These are phyloP conservation scores for Apogon hyalosoma DNA, from an alignment of 2,797 vertebrate genomes.

Conservation along the genomic window DNA sequence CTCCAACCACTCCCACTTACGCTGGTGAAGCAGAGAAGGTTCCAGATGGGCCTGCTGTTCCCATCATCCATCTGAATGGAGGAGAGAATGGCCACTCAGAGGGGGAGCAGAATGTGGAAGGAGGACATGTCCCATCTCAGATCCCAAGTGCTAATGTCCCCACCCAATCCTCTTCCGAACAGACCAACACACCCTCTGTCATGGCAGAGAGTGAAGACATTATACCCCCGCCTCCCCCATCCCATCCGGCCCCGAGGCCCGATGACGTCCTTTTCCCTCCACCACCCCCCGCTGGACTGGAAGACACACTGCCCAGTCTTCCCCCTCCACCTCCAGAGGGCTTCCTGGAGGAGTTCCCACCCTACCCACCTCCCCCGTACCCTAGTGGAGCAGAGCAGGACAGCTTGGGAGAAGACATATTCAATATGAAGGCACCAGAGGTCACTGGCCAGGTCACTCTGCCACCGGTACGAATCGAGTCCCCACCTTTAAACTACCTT, in stretches of 20 bases:
- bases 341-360: conserved; percentile 94
- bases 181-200: conserved; percentile 30
- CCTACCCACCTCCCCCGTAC: conserved; percentile 94
- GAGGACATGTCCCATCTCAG: conserved; percentile 57
- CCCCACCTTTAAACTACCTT: background rate
- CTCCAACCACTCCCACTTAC: conserved; percentile 73
- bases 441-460: conserved; percentile 92
- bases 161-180: conserved; percentile 38
- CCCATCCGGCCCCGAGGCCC: conserved; percentile 83
- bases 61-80: conserved; percentile 14
- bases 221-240: conserved; percentile 75
- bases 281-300: conserved; percentile 76
- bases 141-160: conserved; percentile 43
- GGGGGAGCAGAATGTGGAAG: conserved; percentile 40
- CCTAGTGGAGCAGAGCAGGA: conserved; percentile 93
- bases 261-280: conserved; percentile 73
- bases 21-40: conserved; percentile 75
- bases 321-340: conserved; percentile 83
- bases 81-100: conserved; percentile 55
- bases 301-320: conserved; percentile 60
- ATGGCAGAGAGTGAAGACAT: conserved; percentile 72
- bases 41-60: conserved; percentile 28
- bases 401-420: conserved; percentile 87
- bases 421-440: conserved; percentile 93
- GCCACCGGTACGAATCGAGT: conserved; percentile 88